Evolutionary conservation across 1,140 invertebrate species (phyloP), one percentile per base, ranked within the genome.

Genomic region (Drosophila erecta): DNA sequence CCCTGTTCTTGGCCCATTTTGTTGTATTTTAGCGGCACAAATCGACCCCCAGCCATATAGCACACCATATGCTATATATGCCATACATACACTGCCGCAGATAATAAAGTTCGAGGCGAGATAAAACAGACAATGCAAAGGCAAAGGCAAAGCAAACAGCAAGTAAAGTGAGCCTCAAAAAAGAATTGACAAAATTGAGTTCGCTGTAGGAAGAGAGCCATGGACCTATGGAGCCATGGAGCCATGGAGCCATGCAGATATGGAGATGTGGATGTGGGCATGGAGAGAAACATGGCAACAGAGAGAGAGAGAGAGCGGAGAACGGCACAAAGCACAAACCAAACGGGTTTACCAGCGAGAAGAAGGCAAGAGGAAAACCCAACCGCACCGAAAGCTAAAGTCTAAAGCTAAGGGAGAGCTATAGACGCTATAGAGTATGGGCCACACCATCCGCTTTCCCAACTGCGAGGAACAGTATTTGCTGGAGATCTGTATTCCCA

Each of bases 151-250:
- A 37, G 44, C 30, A 30, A 30, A 65, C 56, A 38, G 74, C 58
- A 33, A 72, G 44, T 64, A 86, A 84, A 84, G 79, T 64, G 54
- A 69, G 71, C 65, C 59, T 51, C 54, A 73, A 80, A 81, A 81
- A 83, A 86, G 75, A 86, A 86, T 83, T 89, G 75, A 86, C 83
- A 86, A 86, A 86, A 86, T 83, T 87, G 83, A 87, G 83, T 86
- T 86, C 83, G 57, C 61, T 61, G 40, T 55, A 64, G 40, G 49
- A 53, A 60, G 69, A 55, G 30, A 30, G 24, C 24, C 4, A 8
- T 30, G 6, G 27, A 30, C 2, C 7, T 8, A 30, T 30, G 7
- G 27, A 30, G 27, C 7, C 7, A 30, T 30, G 7, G 27, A 30
- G 22, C 22, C 22, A 24, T 24, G 22, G 17, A 17, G 17, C 1